Percentiles rank a stretch among this genome's conserved stretches.
phyloP scores from a whole-genome alignment of 2,888 invertebrate species.

The Carcina quercana region DNA sequence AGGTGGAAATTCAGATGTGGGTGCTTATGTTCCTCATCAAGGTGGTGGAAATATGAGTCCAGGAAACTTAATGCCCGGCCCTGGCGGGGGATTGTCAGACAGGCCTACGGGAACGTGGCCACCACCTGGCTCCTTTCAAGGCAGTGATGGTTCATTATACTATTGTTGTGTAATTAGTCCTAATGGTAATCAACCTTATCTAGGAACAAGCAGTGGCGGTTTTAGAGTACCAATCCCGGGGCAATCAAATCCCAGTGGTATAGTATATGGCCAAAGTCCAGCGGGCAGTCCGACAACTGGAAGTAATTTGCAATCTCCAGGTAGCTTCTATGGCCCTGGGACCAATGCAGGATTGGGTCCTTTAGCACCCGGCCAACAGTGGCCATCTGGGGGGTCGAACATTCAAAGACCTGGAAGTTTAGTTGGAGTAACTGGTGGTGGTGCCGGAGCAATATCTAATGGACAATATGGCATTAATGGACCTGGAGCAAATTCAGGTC shows the following conservation, averaged over 20 bases:
- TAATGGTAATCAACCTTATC: slow-evolving; percentile 1
- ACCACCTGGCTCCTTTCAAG: slow-evolving; percentile 5
- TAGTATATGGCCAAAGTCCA: background rate
- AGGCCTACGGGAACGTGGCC: too few relatives aligned
- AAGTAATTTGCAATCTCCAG: background rate
- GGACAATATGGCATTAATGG: slow-evolving; percentile 1
- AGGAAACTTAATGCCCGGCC: too few relatives aligned
- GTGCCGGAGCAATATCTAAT: slow-evolving; percentile 1
- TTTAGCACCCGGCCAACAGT: background rate
- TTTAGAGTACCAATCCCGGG: slow-evolving; percentile 2
- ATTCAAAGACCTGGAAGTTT: slow-evolving; percentile 1
- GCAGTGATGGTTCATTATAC: slow-evolving; percentile 5
- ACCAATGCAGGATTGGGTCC: background rate
- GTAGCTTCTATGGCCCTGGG: background rate
- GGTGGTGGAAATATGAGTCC: too few relatives aligned
- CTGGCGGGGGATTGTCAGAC: too few relatives aligned
- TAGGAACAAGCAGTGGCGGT: slow-evolving; percentile 4
- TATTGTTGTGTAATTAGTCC: slow-evolving; percentile 10
- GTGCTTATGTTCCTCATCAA: too few relatives aligned
- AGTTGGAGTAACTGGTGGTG: slow-evolving; percentile 7
- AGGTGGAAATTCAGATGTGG: slow-evolving; percentile 3
- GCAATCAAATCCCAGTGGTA: background rate
- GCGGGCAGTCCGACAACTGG: background rate
- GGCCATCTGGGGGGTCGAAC: background rate
- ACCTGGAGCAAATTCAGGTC: slow-evolving; percentile 1